Base-by-base conservation (phyloP, 2,113 vertebrate species). In the Columbina picui region DNA sequence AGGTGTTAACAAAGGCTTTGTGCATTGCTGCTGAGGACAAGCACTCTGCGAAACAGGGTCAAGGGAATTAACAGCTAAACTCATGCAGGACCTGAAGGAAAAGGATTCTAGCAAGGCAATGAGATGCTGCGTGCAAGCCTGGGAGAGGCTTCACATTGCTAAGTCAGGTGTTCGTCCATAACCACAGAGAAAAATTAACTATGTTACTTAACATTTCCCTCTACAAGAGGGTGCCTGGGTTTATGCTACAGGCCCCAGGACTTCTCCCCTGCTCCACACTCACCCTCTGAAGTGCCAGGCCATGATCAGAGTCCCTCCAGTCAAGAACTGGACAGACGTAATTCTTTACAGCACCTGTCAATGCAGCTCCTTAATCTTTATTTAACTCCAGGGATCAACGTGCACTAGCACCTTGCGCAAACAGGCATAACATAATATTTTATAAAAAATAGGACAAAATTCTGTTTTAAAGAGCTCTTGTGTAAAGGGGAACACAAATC, bases 361-460 rank as follows among this genome's bases (percentile, higher is more conserved):
- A 75, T 0, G 5, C 23, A 91, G 69, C 19, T 95, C 68, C 87
- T 89, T 89, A 96, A 89, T 87, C 67, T 57, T 60, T 60, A 56
- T 82, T 94, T 89, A 82, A 87, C 70, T 85, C 49, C 52, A 65
- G 89, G 81, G 69, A 96, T 76, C 89, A 93, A 93, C 81, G 73
- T 0, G 4, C 53, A 85, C 41, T 65, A 55, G 39, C 39, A 85
- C 84, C 81, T 80, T 64, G 53, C 61, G 81, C 65, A 91, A 82
- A 91, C 45, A 94, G 17, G 85, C 9, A 21, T 29, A 75, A 78
- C 61, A 36, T 13, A 50, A 75, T 87, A 77, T 69, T 87, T 92
- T 76, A 82, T 20, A 20, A 69, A 73, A 96, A 85, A 56, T 4
- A 83, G 61, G 61, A 79, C 65, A 89, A 36, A 85, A 69, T 76